Percentiles rank a stretch among this genome's conserved stretches.
These are phyloP conservation scores for Cecidostiba fungosa DNA, from an alignment of 2,888 invertebrate genomes.

Conservation along the genomic window DNA sequence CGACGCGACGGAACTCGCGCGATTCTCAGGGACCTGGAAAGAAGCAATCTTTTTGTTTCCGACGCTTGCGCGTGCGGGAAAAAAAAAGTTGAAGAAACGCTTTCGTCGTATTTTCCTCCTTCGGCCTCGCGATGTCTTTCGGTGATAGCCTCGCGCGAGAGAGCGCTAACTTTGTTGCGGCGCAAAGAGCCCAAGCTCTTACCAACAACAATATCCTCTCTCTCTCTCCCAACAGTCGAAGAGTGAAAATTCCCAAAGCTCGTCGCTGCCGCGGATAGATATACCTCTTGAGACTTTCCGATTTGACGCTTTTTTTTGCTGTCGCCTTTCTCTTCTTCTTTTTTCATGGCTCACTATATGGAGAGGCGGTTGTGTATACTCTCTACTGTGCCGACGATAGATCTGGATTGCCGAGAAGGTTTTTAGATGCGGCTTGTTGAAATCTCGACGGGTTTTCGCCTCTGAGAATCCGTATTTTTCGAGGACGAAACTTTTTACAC, in stretches of 20 bases:
- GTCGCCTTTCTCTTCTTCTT: background rate
- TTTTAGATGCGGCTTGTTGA: constrained; percentile 12
- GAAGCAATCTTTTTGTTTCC: constrained; percentile 58
- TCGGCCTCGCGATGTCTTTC: constrained; percentile 23
- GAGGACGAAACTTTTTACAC: no score
- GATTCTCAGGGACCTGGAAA: constrained; percentile 23
- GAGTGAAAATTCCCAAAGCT: constrained; percentile 43
- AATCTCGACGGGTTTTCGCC: background rate
- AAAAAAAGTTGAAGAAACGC: constrained; percentile 55
- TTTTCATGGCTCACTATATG: background rate
- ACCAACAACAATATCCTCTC: constrained; percentile 67
- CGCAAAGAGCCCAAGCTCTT: constrained; percentile 64
- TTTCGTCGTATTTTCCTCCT: constrained; percentile 47
- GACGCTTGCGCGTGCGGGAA: constrained; percentile 6
- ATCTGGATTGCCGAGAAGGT: background rate
- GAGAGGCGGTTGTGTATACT: no score
- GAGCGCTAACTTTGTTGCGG: constrained; percentile 59
- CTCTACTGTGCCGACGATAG: background rate
- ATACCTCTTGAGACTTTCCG: constrained; percentile 37
- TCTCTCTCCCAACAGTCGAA: constrained; percentile 7
- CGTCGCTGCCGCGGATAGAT: constrained; percentile 21
- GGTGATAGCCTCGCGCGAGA: constrained; percentile 18
- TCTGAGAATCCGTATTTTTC: background rate
- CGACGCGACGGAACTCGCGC: background rate
- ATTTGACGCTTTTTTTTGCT: constrained; percentile 12